Percentiles rank a stretch among this genome's conserved stretches.
Conservation (phyloP, 2,888 invertebrate species). For the Dorcus hopei region DNA sequence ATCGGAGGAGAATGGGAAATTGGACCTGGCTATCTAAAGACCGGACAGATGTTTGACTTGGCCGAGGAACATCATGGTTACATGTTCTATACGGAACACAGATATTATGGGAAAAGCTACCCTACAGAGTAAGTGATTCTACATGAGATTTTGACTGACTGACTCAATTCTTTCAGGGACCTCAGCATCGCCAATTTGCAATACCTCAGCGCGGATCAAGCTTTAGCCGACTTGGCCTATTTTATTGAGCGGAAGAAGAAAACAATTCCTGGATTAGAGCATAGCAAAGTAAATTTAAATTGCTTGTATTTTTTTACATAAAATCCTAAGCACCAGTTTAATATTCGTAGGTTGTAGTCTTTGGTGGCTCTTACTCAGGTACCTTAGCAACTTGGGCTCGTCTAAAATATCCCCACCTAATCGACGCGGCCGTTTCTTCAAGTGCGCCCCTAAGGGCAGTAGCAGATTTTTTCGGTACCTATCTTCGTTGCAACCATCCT, state of each 20-base stretch:
- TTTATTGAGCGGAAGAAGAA: slow-evolving; percentile 41
- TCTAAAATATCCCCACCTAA: slow-evolving; percentile 57
- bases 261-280: slow-evolving; percentile 35
- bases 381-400: slow-evolving; percentile 61
- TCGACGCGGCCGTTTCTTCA: slow-evolving; percentile 58
- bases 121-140: slow-evolving; percentile 61
- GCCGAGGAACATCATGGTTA: slow-evolving; percentile 59
- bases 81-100: slow-evolving; percentile 75
- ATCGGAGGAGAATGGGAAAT: slow-evolving; percentile 78
- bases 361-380: slow-evolving; percentile 61
- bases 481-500: slow-evolving; percentile 11
- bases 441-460: slow-evolving; percentile 59
- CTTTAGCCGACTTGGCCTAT: slow-evolving; percentile 48
- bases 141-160: too few relatives aligned
- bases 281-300: slow-evolving; percentile 41
- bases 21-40: slow-evolving; percentile 53
- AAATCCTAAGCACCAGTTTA: not conserved
- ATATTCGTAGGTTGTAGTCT: slow-evolving; percentile 42
- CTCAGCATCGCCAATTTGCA: slow-evolving; percentile 41
- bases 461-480: slow-evolving; percentile 58
- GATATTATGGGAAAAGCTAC: slow-evolving; percentile 74
- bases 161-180: slow-evolving; percentile 10
- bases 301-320: too few relatives aligned
- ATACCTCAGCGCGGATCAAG: slow-evolving; percentile 47
- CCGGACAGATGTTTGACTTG: slow-evolving; percentile 62